These are phyloP conservation scores for Gymnocypris eckloni DNA, from an alignment of 2,797 vertebrate species.

Conservation along the genomic window DNA sequence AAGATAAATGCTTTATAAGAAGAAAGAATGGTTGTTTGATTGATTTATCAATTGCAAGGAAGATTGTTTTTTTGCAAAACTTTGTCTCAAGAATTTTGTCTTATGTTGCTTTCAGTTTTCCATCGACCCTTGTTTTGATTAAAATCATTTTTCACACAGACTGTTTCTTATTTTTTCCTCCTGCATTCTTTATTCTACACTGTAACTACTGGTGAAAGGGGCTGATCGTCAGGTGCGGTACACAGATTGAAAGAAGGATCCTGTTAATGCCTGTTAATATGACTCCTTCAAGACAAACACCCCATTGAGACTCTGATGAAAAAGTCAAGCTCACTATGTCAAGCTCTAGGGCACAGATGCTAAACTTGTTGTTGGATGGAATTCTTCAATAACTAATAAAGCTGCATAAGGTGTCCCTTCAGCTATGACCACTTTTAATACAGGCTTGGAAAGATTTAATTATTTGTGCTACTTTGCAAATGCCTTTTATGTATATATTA, in stretches of 20 bases:
- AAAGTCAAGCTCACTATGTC: neutral
- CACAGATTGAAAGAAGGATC: neutral
- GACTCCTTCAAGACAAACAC: conserved; percentile 4
- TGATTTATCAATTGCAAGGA: neutral
- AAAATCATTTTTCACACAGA: neutral
- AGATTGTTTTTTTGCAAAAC: neutral
- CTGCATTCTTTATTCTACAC: neutral
- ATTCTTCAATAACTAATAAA: neutral
- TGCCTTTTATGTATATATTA: neutral
- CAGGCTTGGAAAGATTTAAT: neutral
- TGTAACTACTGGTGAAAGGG: neutral
- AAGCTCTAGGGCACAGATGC: neutral
- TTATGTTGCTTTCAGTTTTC: neutral
- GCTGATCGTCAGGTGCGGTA: neutral
- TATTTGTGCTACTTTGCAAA: neutral
- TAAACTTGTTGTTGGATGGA: neutral
- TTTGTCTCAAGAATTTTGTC: neutral
- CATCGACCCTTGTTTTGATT: neutral
- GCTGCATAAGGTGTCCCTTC: neutral
- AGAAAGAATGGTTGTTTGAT: neutral
- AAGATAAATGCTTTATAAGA: neutral
- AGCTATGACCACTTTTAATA: neutral
- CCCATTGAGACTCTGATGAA: neutral
- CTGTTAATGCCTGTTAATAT: neutral
- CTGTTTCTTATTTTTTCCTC: neutral